A percentile compares a stretch with the other conserved stretches of the same genome.
Conservation (phyloP, 2,888 invertebrate genomes). For the Tetragonula carbonaria region DNA sequence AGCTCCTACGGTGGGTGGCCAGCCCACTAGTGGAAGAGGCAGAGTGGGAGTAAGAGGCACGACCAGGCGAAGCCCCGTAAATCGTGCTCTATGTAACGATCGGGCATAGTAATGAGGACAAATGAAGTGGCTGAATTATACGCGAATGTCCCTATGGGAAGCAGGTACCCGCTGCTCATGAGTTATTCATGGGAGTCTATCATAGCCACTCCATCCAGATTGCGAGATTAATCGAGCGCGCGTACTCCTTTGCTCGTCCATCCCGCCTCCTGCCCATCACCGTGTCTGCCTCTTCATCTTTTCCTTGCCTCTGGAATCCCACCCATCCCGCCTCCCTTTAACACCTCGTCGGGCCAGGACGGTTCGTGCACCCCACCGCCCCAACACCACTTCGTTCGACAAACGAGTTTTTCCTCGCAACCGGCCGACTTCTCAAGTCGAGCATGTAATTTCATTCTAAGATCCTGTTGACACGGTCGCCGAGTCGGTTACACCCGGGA, state of each 20-base stretch:
- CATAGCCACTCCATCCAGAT: conserved; percentile 83
- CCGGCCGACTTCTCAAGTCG: conserved; percentile 9
- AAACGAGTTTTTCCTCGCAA: conserved; percentile 54
- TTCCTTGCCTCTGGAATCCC: conserved; percentile 25
- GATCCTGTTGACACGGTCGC: conserved; percentile 28
- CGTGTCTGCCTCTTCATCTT: conserved; percentile 55
- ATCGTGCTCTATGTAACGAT: conserved; percentile 80
- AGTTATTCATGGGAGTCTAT: conserved; percentile 83
- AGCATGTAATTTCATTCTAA: conserved; percentile 49
- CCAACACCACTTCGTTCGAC: conserved; percentile 8
- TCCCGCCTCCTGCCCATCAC: conserved; percentile 46
- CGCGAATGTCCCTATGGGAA: conserved; percentile 80
- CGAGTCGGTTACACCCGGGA: background rate
- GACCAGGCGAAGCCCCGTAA: conserved; percentile 72
- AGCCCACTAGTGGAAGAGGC: conserved; percentile 20
- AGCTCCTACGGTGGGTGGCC: conserved; percentile 12
- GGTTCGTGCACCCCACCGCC: background rate
- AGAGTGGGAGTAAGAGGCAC: conserved; percentile 39
- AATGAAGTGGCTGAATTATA: conserved; percentile 83
- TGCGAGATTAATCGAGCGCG: conserved; percentile 83
- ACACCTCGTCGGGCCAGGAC: conserved; percentile 46
- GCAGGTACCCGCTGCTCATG: conserved; percentile 79
- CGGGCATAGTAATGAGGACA: conserved; percentile 83
- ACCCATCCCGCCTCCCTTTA: conserved; percentile 43
- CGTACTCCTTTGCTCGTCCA: conserved; percentile 77